A percentile compares a stretch with the other conserved stretches of the same genome.
Evolutionary conservation across 2,888 invertebrate species (phyloP).

Genomic region (Halictus ligatus): DNA sequence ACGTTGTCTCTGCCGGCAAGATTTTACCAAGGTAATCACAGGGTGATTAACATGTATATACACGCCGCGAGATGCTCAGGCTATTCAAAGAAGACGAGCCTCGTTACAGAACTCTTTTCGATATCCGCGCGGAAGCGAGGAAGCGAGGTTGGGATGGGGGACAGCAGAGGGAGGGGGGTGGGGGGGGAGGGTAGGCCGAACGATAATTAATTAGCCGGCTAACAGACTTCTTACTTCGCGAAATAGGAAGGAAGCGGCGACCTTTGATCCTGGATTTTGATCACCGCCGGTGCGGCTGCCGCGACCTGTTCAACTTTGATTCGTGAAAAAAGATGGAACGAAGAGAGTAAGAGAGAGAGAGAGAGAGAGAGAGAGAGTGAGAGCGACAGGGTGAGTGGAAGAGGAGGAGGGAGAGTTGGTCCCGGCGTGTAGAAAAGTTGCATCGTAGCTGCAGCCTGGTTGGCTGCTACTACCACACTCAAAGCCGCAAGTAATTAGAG

Average conservation of each 20-base stretch:
- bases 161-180: not conserved
- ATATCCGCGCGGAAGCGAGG: conserved; percentile 50
- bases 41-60: conserved; percentile 41
- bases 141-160: too few species aligned
- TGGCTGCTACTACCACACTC: conserved; percentile 53
- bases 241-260: conserved; percentile 48
- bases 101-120: conserved; percentile 58
- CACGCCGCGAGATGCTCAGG: conserved; percentile 16
- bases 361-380: too few species aligned
- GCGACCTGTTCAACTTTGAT: conserved; percentile 55
- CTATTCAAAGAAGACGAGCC: conserved; percentile 45
- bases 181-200: conserved; percentile 19
- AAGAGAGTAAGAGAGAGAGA: not conserved
- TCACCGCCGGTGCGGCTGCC: conserved; percentile 42
- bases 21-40: conserved; percentile 52
- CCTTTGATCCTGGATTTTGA: conserved; percentile 67
- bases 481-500: conserved; percentile 70
- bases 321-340: conserved; percentile 11
- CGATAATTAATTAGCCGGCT: conserved; percentile 68
- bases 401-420: conserved; percentile 1
- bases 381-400: not conserved
- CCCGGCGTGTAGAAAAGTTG: conserved; percentile 56
- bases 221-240: conserved; percentile 58
- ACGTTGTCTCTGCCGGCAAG: not conserved
- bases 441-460: conserved; percentile 53